These are phyloP conservation scores for Seriola quinqueradiata DNA, from an alignment of 2,113 vertebrate species.

Conservation along the genomic window DNA sequence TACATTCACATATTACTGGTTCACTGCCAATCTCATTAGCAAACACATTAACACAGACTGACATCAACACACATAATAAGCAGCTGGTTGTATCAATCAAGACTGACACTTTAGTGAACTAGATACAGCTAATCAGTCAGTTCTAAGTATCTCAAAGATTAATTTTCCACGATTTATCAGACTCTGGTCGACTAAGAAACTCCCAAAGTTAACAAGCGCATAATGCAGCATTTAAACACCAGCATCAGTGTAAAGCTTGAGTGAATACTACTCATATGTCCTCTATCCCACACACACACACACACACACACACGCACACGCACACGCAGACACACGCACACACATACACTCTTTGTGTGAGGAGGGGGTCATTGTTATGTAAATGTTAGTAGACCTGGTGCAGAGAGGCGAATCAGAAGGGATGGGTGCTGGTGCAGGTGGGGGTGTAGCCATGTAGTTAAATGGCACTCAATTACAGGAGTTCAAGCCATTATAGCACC, in stretches of 20 bases:
- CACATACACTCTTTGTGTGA: constrained; percentile 37
- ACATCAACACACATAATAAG: constrained; percentile 76
- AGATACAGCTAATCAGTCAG: constrained; percentile 73
- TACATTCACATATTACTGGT: constrained; percentile 73
- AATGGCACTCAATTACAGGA: constrained; percentile 63
- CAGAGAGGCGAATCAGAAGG: constrained; percentile 53
- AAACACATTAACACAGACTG: constrained; percentile 76
- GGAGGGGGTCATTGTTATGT: constrained; percentile 81
- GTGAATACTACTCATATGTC: not conserved
- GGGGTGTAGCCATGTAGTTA: constrained; percentile 39
- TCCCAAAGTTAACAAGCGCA: constrained; percentile 57
- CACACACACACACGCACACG: not conserved
- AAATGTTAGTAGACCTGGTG: constrained; percentile 80
- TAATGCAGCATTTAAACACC: constrained; percentile 46
- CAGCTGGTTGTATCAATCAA: constrained; percentile 78
- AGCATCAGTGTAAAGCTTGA: constrained; percentile 29
- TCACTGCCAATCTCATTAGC: constrained; percentile 77
- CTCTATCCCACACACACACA: not conserved
- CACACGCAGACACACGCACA: not conserved
- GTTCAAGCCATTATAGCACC: constrained; percentile 59
- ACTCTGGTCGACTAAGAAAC: constrained; percentile 40
- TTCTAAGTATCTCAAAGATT: constrained; percentile 71
- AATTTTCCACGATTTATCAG: constrained; percentile 68
- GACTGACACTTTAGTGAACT: constrained; percentile 70
- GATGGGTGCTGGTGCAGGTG: not conserved